Evolutionary conservation across 2,113 vertebrate genomes (phyloP), one percentile per base, ranked within the genome.

Genomic region (Prochilodus magdalenae): DNA sequence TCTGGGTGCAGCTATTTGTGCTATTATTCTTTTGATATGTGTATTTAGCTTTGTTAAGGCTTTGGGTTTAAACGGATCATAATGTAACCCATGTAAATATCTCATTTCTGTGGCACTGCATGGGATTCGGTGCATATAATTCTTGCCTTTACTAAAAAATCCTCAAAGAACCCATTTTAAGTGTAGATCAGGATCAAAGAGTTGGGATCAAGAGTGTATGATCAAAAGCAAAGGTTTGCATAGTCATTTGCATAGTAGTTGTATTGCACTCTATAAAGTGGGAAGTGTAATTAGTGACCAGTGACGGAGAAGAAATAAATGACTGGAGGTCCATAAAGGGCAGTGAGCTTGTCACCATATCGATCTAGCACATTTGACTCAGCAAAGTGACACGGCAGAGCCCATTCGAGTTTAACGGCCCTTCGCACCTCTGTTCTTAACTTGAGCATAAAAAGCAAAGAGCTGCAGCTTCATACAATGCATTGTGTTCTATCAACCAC

Each of bases 331-430:
- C 65, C 67, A 67, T 79, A 44, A 81, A 69, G 33, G 65, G 20
- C 66, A 67, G 16, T 57, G 33, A 33, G 53, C 72, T 75, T 70
- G 62, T 51, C 44, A 77, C 60, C 51, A 15, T 80, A 84, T 82
- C 80, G 77, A 77, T 80, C 69, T 15, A 14, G 40, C 24, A 36
- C 49, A 18, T 80, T 84, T 82, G 69, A 79, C 72, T 85, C 66
- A 53, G 78, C 81, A 60, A 47, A 20, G 44, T 71, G 62, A 74
- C 22, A 14, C 49, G 26, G 65, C 24, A 44, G 26, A 49, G 59
- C 59, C 49, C 24, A 59, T 59, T 63, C n/a, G 55, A 40, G 51
- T 22, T 73, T n/a, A 73, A 59, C 62, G 67, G 53, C 62, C 60
- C 60, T 67, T 20, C 18, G 44, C 65, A 57, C 59, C 69, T 51